Percentiles rank a stretch among this genome's conserved stretches.
Evolutionary conservation across 2,113 vertebrate genomes (phyloP).

Genomic region (Pterophyllum scalare): DNA sequence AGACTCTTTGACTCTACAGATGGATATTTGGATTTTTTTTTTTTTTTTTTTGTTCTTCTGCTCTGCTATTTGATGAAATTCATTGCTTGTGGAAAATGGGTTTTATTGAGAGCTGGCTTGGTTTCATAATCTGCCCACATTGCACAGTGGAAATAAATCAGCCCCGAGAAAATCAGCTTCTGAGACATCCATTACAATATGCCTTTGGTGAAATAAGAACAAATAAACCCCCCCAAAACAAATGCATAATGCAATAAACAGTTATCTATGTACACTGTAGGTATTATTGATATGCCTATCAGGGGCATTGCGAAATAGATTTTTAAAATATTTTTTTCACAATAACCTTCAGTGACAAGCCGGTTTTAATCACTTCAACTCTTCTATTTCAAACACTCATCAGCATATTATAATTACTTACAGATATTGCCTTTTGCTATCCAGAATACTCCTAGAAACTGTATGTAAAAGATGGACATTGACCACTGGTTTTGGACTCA

Average conservation of each 20-base stretch:
- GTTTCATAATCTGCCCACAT: conserved; percentile 41
- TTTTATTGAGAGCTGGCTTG: conserved; percentile 29
- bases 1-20: conserved; percentile 35
- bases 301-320: not conserved
- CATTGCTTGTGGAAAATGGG: conserved; percentile 46
- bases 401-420: not conserved
- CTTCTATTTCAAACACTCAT: not conserved
- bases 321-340: not conserved
- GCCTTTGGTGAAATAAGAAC: not conserved
- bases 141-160: conserved; percentile 50
- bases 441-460: not conserved
- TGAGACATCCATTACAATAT: conserved; percentile 1
- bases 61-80: conserved; percentile 50
- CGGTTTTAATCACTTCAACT: not conserved
- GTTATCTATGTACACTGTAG: not conserved
- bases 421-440: not conserved
- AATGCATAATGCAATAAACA: not conserved
- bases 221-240: conserved; percentile 27
- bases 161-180: conserved; percentile 41
- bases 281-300: not conserved
- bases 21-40: conserved; percentile 19
- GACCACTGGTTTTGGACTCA: not conserved
- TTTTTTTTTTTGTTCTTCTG: conserved; percentile 2
- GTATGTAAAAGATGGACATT: rapidly evolving
- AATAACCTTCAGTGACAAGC: not conserved